These are phyloP conservation scores for Drosophila suboccidentalis DNA, from an alignment of 2,888 invertebrate species.

Conservation along the genomic window DNA sequence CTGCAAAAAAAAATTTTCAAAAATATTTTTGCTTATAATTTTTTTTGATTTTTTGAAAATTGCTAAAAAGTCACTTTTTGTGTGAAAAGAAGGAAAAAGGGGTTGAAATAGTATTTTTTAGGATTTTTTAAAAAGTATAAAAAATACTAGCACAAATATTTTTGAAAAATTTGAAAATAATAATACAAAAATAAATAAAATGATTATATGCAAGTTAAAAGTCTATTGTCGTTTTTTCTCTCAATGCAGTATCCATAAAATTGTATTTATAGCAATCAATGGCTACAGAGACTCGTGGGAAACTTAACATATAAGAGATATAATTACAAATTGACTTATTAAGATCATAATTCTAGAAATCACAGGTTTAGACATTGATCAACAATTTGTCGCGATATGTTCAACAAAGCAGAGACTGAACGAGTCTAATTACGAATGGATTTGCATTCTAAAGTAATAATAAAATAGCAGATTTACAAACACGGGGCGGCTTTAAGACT, in stretches of 20 bases:
- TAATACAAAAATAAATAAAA: background rate
- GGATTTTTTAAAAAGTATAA: no score
- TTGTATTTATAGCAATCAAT: slow-evolving; percentile 23
- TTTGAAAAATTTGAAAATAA: no score
- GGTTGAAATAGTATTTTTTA: no score
- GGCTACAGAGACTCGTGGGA: slow-evolving; percentile 56
- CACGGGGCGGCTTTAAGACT: slow-evolving; percentile 9
- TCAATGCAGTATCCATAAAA: slow-evolving; percentile 6
- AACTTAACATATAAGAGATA: slow-evolving; percentile 18
- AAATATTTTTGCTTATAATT: no score
- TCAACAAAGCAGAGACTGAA: slow-evolving; percentile 23
- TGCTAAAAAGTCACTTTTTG: no score
- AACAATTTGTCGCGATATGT: slow-evolving; percentile 62
- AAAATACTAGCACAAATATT: no score
- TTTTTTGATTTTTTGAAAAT: no score
- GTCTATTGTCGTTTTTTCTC: background rate
- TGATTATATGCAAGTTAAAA: background rate
- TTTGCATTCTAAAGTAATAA: slow-evolving; percentile 53
- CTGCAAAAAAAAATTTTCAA: no score
- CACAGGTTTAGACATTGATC: slow-evolving; percentile 22
- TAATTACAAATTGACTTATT: slow-evolving; percentile 50
- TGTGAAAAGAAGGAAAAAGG: no score
- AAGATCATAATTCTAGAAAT: slow-evolving; percentile 55
- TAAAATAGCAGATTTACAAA: slow-evolving; percentile 10
- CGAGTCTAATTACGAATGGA: slow-evolving; percentile 60